Base-by-base conservation (phyloP, 2,113 vertebrate species). In the Rhinopomastus cyanomelas region DNA sequence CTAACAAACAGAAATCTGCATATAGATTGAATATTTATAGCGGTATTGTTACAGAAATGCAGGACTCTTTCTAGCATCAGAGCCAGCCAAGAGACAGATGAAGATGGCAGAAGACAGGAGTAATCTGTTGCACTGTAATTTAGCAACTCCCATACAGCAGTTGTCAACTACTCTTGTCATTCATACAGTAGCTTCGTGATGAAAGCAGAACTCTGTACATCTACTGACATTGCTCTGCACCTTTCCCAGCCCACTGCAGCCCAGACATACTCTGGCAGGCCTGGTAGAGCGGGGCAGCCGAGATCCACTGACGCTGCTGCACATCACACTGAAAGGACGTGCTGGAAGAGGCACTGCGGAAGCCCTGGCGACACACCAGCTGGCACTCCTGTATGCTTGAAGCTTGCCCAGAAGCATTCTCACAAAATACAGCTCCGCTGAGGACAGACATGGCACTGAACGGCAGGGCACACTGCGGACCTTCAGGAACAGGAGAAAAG, bases 251-350 rank as follows among this genome's bases (percentile, higher is more conserved):
- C 55, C 49, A 12, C 2, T 2, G 34, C 9, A 46, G 42, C 14
- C 32, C 46, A 21, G 67, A 96, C 96, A 62, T 98, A 99, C 98
- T 98, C 93, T 98, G 98, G 88, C 98, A 99, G 90, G 97, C 91
- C 34, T 96, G 95, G 8, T 94, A 62, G 65, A 98, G 95, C 0
- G 98, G 98, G 8, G 75, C 55, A 39, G 95, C 83, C 1, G 82
- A 76, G 12, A 89, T 44, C 98, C 98, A 99, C 22, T 5, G 94
- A 3, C 1, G 91, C 51, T 62, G 96, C 25, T 30, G 79, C 1
- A 51, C 27, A 8, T 98, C 96, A 21, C 98, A 99, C 49, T 93
- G 89, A 68, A 97, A 97, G 3, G 37, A 89, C 9, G 59, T 26
- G 44, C 39, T 42, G 79, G 96, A 66, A 37, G 97, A 91, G 36